phyloP scores from a whole-genome alignment of 2,113 vertebrate species.

The Gadus chalcogrammus region DNA sequence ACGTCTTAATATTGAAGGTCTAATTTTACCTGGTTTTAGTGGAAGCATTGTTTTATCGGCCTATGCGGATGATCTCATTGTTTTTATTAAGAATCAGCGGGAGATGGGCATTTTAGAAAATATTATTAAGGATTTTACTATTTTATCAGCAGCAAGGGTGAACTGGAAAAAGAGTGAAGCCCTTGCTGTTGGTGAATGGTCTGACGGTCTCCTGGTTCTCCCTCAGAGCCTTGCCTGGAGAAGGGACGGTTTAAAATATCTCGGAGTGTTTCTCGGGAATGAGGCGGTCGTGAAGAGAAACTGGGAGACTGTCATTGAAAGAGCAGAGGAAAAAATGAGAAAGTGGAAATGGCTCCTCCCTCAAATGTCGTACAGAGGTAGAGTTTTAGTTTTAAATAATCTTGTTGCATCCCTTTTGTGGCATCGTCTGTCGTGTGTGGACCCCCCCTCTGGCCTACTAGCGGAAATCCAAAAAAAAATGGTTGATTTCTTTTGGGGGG shows the following conservation, averaged over 20 bases:
- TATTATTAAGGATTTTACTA: too few species aligned
- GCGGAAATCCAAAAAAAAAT: not conserved
- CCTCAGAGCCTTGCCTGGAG: too few species aligned
- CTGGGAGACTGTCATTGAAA: not conserved
- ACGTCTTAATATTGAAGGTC: too few species aligned
- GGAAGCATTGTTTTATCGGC: too few species aligned
- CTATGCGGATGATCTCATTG: too few species aligned
- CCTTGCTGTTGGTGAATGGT: too few species aligned
- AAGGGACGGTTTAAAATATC: not conserved
- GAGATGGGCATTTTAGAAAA: too few species aligned
- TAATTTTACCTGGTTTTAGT: not conserved
- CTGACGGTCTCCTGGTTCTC: not conserved
- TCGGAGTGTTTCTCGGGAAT: not conserved
- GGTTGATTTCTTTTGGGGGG: slow-evolving; percentile 5
- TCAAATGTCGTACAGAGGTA: not conserved
- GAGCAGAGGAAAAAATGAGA: not conserved
- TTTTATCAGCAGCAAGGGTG: too few species aligned
- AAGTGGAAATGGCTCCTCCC: not conserved
- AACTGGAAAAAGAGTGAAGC: too few species aligned
- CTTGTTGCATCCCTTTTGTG: not conserved
- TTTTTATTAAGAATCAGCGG: too few species aligned
- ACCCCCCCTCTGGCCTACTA: not conserved
- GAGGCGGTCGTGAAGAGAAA: not conserved
- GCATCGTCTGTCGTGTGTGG: not conserved
- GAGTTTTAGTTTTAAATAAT: slow-evolving; percentile 10